These are phyloP conservation scores for Congeria kusceri DNA, from an alignment of 2,888 invertebrate species.

Conservation along the genomic window DNA sequence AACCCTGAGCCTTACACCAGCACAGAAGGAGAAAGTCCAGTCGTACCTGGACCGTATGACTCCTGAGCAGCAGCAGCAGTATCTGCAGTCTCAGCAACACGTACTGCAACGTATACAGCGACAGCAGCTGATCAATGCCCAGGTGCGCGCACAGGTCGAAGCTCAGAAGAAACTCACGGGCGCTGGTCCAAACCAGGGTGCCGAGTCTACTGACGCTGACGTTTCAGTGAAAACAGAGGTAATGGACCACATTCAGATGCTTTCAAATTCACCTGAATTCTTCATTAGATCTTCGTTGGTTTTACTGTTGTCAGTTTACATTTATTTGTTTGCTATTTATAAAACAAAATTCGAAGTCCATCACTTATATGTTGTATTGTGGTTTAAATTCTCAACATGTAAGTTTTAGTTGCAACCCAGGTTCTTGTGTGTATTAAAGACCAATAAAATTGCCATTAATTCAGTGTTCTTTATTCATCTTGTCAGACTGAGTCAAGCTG, in stretches of 20 bases:
- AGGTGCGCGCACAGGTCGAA: conserved; percentile 64
- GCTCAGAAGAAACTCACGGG: conserved; percentile 57
- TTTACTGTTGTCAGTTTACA: too few species aligned
- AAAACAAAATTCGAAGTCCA: too few species aligned
- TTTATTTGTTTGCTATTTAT: too few species aligned
- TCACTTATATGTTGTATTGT: too few species aligned
- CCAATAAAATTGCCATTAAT: neutral
- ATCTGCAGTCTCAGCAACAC: conserved; percentile 78
- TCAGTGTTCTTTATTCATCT: neutral
- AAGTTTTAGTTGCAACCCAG: too few species aligned
- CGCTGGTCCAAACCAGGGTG: conserved; percentile 3
- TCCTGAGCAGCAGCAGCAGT: conserved; percentile 81
- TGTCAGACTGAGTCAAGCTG: conserved; percentile 10
- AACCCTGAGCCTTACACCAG: conserved; percentile 79
- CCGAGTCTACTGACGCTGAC: too few species aligned
- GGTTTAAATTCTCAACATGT: too few species aligned
- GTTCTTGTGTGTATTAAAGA: too few species aligned
- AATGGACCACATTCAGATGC: too few species aligned
- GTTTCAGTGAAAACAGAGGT: too few species aligned
- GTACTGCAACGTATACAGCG: conserved; percentile 66
- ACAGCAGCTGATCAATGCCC: conserved; percentile 68
- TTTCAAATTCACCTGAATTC: too few species aligned
- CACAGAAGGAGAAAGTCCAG: conserved; percentile 79
- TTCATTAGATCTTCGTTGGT: too few species aligned
- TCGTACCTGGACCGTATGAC: conserved; percentile 77